Base-by-base conservation (phyloP, 1,140 invertebrate genomes). In the Drosophila bipectinata region DNA sequence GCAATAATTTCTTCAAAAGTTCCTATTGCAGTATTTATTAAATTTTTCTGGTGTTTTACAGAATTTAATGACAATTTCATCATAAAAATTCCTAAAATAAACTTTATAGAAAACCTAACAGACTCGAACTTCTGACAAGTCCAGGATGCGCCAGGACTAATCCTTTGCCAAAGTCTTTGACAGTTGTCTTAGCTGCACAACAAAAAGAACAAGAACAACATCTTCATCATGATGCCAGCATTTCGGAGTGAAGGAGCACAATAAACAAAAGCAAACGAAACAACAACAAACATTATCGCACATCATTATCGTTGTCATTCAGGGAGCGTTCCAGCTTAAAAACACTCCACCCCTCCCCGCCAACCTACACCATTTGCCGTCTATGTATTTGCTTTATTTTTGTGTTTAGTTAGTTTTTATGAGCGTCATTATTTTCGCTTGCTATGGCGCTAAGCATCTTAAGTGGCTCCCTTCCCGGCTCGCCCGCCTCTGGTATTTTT, bases 271-370 rank as follows among this genome's bases (percentile, higher is more conserved):
- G 82, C 73, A 85, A 85, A 78, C 60, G 54, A 72, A 77, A 59
- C 26, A 61, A 45, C 53, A 67, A 72, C 60, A 81, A 81, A 88
- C 83, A 87, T 87, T 88, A 88, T 87, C 83, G 83, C 83, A 88
- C 83, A 88, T 87, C 83, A 87, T 87, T 87, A 88, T 87, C 83
- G 81, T 87, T 87, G 84, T 88, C 83, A 88, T 87, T 88, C 79
- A 72, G 63, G 41, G 52, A 68, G 78, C 60, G 75, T 78, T 68
- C 61, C 64, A 74, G 79, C 79, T 82, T 79, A 74, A 78, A 78
- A 82, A 59, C 59, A 21, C 60, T 9, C 51, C 34, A n/a, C 28
- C 18, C 24, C 49, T 21, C 21, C 21, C 21, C 21, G 21, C 3
- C 12, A 15, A n/a, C 12, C 3, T 4, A n/a, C 32, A 4, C 15